phyloP scores from a whole-genome alignment of 2,888 invertebrate genomes.

The Sarcophaga caerulescens region DNA sequence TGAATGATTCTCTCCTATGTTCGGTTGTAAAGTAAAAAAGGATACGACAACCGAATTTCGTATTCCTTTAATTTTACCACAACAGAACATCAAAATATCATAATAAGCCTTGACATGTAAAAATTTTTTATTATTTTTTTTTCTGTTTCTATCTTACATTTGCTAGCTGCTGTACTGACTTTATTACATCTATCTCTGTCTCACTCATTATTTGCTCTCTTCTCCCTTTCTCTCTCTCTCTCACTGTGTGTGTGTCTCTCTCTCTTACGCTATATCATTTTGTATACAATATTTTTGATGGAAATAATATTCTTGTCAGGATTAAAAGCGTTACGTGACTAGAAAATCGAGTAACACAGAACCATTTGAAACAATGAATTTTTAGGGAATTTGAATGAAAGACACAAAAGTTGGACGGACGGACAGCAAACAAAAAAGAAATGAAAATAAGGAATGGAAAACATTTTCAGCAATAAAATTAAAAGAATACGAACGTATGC shows the following conservation, averaged over 20 bases:
- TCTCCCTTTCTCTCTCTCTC: slow-evolving; percentile 7
- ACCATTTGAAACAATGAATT: slow-evolving; percentile 60
- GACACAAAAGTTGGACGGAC: neutral
- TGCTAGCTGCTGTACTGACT: slow-evolving; percentile 20
- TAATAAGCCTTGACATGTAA: slow-evolving; percentile 56
- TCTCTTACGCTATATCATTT: slow-evolving; percentile 19
- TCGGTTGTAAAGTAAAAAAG: neutral
- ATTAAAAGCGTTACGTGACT: slow-evolving; percentile 81
- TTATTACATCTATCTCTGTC: neutral
- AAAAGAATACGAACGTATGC: slow-evolving; percentile 40
- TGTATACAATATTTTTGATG: slow-evolving; percentile 72
- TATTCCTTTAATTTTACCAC: too few relatives aligned
- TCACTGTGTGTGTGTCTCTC: too few relatives aligned
- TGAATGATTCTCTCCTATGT: neutral
- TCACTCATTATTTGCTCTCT: neutral
- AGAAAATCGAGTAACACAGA: slow-evolving; percentile 75
- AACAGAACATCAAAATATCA: slow-evolving; percentile 18
- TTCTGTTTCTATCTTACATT: neutral
- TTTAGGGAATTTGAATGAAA: slow-evolving; percentile 40
- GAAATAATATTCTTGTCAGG: slow-evolving; percentile 81
- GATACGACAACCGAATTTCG: neutral
- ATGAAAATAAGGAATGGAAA: neutral
- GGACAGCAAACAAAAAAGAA: neutral
- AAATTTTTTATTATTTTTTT: slow-evolving; percentile 32
- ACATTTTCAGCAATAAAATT: too few relatives aligned